phyloP scores from a whole-genome alignment of 2,113 vertebrate genomes.

The Actenoides hombroni region DNA sequence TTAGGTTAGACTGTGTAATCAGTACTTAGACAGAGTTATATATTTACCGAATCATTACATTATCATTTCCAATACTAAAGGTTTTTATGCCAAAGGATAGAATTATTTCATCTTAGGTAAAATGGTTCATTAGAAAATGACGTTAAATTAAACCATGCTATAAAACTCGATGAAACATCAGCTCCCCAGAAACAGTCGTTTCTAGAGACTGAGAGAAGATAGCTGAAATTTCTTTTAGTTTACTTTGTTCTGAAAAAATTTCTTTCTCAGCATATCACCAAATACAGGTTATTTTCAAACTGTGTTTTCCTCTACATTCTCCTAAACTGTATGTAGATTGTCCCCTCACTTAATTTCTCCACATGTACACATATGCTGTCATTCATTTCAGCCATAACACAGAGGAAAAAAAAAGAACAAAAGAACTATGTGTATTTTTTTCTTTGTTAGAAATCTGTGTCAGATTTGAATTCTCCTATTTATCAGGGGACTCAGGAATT shows the following conservation, averaged over 20 bases:
- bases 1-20: neutral
- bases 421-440: neutral
- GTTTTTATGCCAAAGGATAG: neutral
- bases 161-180: neutral
- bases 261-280: neutral
- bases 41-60: neutral
- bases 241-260: neutral
- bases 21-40: neutral
- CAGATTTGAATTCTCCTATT: neutral
- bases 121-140: neutral
- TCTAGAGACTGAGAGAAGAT: neutral
- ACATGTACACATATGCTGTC: accelerated
- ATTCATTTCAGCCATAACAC: neutral
- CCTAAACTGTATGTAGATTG: neutral
- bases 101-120: neutral
- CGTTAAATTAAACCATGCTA: neutral
- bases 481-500: neutral
- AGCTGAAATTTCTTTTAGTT: neutral
- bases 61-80: neutral
- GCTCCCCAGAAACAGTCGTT: neutral
- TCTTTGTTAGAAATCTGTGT: neutral
- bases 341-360: neutral
- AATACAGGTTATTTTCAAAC: neutral
- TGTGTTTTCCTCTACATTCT: neutral
- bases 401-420: neutral